A percentile compares a stretch with the other conserved stretches of the same genome.
Evolutionary conservation across 2,888 invertebrate species (phyloP).

Genomic region (Volucella inflata): DNA sequence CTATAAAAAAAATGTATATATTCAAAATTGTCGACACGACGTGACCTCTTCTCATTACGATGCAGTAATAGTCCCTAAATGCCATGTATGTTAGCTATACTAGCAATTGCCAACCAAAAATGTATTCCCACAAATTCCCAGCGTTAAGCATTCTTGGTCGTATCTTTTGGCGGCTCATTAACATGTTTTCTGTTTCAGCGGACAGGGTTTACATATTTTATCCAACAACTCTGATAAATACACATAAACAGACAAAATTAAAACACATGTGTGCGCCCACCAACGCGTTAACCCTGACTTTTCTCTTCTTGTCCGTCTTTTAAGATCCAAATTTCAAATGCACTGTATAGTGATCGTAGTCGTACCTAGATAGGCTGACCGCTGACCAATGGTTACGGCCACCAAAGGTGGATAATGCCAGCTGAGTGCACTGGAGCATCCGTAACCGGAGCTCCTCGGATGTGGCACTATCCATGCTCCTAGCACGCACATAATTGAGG

Average conservation of each 20-base stretch:
- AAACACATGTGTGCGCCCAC: slow-evolving; percentile 70
- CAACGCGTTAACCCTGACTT: slow-evolving; percentile 37
- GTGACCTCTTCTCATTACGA: slow-evolving; percentile 70
- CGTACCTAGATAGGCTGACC: slow-evolving; percentile 43
- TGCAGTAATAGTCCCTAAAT: slow-evolving; percentile 68
- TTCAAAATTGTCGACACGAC: slow-evolving; percentile 60
- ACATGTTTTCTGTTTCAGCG: slow-evolving; percentile 74
- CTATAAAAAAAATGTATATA: not conserved
- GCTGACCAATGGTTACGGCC: slow-evolving; percentile 32
- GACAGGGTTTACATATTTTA: slow-evolving; percentile 73
- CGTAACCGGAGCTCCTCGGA: slow-evolving; percentile 21
- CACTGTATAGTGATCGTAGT: not conserved
- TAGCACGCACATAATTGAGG: slow-evolving; percentile 73
- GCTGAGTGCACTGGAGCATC: slow-evolving; percentile 59
- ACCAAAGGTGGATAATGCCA: slow-evolving; percentile 55
- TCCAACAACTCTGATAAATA: slow-evolving; percentile 46
- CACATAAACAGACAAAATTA: slow-evolving; percentile 48
- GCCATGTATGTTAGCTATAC: slow-evolving; percentile 61
- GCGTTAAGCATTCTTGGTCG: slow-evolving; percentile 63
- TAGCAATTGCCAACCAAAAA: slow-evolving; percentile 50
- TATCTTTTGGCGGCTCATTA: slow-evolving; percentile 65
- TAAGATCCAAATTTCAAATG: slow-evolving; percentile 43
- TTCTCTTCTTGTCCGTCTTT: slow-evolving; percentile 22
- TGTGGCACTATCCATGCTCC: slow-evolving; percentile 59
- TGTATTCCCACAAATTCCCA: slow-evolving; percentile 71